phyloP scores from a whole-genome alignment of 2,113 vertebrate species.

The Erinaceus europaeus region DNA sequence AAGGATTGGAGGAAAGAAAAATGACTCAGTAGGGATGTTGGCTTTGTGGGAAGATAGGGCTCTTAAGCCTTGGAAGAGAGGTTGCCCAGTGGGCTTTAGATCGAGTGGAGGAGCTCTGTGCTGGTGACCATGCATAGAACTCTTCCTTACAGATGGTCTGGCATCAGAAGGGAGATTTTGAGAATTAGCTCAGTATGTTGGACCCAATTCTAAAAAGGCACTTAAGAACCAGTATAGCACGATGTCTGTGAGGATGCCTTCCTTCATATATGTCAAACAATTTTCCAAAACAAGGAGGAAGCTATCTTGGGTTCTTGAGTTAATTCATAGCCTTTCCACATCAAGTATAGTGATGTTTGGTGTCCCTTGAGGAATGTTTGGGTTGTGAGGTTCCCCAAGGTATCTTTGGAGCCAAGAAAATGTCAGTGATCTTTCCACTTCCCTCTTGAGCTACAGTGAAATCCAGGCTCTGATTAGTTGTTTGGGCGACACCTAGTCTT shows the following conservation, averaged over 20 bases:
- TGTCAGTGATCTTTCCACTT: conserved; percentile 66
- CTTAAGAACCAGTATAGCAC: neutral
- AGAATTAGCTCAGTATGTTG: neutral
- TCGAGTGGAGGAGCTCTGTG: neutral
- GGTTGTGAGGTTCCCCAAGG: neutral
- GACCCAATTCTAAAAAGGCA: neutral
- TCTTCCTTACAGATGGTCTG: neutral
- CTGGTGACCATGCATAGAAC: neutral
- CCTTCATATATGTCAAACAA: neutral
- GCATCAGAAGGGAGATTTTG: neutral
- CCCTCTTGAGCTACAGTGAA: conserved; percentile 53
- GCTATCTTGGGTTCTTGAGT: conserved; percentile 28
- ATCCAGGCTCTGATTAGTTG: conserved; percentile 64
- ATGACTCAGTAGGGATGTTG: neutral
- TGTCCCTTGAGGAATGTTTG: conserved; percentile 35
- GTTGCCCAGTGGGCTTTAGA: neutral
- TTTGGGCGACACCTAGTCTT: conserved; percentile 70
- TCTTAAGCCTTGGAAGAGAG: neutral
- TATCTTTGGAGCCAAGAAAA: conserved; percentile 72
- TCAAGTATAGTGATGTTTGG: conserved; percentile 46
- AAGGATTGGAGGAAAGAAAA: neutral
- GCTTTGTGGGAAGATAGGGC: neutral
- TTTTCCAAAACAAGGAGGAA: conserved; percentile 33
- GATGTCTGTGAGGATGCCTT: neutral
- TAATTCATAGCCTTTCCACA: conserved; percentile 3